Evolutionary conservation across 1,140 invertebrate genomes (phyloP).

Genomic region (Pachyrhynchus sulphureomaculatus): DNA sequence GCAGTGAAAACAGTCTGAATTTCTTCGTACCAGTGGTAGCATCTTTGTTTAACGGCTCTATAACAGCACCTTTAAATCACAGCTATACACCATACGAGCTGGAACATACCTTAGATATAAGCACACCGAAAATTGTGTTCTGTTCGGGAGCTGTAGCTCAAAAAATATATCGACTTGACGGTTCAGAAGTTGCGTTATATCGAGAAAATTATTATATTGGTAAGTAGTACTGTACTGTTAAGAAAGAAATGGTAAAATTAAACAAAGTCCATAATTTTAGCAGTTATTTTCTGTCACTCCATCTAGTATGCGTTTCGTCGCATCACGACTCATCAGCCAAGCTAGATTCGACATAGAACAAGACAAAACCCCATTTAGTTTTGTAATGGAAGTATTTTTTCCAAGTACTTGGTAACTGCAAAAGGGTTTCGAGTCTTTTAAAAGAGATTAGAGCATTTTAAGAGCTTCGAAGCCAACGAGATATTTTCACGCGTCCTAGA

Average conservation of each 20-base stretch:
- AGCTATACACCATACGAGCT: slow-evolving; percentile 59
- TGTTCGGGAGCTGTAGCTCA: slow-evolving; percentile 42
- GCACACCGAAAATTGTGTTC: slow-evolving; percentile 55
- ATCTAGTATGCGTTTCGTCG: too few species aligned
- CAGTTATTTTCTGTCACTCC: not conserved
- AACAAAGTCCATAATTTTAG: not conserved
- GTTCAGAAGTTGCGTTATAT: slow-evolving; percentile 25
- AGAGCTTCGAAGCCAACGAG: too few species aligned
- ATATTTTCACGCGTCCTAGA: too few species aligned
- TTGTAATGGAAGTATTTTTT: too few species aligned
- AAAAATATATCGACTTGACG: slow-evolving; percentile 36
- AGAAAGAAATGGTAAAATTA: not conserved
- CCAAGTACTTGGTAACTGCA: too few species aligned
- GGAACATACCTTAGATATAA: slow-evolving; percentile 53
- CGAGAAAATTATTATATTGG: slow-evolving; percentile 35
- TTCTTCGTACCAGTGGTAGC: slow-evolving; percentile 55
- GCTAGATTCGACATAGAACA: too few species aligned
- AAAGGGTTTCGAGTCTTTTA: too few species aligned
- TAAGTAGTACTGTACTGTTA: slow-evolving; percentile 4
- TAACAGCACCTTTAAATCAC: slow-evolving; percentile 59
- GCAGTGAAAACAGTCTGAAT: slow-evolving; percentile 59
- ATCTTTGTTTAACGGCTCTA: slow-evolving; percentile 55
- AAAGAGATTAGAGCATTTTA: too few species aligned
- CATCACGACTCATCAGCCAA: too few species aligned
- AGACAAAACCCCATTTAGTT: too few species aligned